phyloP scores from a whole-genome alignment of 2,888 invertebrate genomes.

The Eupithecia centaureata region DNA sequence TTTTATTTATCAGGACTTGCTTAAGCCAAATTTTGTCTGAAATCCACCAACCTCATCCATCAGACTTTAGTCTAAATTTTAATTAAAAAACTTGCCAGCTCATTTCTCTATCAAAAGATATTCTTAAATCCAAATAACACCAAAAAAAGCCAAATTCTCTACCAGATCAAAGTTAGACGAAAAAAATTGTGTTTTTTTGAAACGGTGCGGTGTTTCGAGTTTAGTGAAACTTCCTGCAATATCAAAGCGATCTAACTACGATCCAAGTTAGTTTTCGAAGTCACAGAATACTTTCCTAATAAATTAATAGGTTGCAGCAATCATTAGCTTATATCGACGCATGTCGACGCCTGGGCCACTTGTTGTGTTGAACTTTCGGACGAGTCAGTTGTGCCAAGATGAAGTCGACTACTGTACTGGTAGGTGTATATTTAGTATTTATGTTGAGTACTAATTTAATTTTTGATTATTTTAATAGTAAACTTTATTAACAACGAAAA shows the following conservation, averaged over 20 bases:
- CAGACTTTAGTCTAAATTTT: too few relatives aligned
- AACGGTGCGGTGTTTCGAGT: neutral
- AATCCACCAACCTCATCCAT: too few relatives aligned
- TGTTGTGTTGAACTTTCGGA: slow-evolving; percentile 14
- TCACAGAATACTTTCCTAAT: slow-evolving; percentile 34
- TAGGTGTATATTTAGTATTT: slow-evolving; percentile 50
- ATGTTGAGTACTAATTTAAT: too few relatives aligned
- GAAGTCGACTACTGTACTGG: slow-evolving; percentile 56
- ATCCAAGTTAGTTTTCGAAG: neutral
- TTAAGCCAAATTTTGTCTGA: too few relatives aligned
- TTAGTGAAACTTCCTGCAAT: neutral
- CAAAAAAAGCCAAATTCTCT: too few relatives aligned
- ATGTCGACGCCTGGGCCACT: slow-evolving; percentile 39
- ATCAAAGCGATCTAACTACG: slow-evolving; percentile 3
- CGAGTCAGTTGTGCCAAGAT: slow-evolving; percentile 48
- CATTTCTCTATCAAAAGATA: too few relatives aligned
- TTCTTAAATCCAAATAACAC: too few relatives aligned
- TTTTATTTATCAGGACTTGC: too few relatives aligned
- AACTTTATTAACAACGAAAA: too few relatives aligned
- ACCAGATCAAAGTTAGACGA: too few relatives aligned
- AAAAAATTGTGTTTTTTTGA: neutral
- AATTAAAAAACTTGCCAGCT: too few relatives aligned
- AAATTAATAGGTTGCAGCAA: slow-evolving; percentile 46
- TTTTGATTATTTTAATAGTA: too few relatives aligned
- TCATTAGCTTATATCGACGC: slow-evolving; percentile 50